Conservation (phyloP, 2,888 invertebrate species). For the Julus scanicus region DNA sequence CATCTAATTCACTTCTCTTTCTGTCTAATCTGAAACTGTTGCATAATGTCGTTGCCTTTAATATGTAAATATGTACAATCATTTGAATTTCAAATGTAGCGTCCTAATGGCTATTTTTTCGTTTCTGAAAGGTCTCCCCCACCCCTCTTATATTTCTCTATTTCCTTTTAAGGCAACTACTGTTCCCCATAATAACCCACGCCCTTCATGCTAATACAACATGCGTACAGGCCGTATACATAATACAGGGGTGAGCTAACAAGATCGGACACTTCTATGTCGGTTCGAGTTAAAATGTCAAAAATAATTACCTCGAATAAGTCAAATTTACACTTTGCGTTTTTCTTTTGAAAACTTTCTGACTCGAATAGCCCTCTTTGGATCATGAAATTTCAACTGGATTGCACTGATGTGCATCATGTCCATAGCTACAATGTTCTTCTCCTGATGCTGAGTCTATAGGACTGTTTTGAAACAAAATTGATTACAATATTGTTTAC, state of each 20-base stretch:
- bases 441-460: too few species aligned
- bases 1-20: slow-evolving; percentile 34
- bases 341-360: background rate
- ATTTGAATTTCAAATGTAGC: slow-evolving; percentile 54
- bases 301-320: slow-evolving; percentile 31
- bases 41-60: slow-evolving; percentile 47
- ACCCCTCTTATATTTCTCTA: slow-evolving; percentile 49
- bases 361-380: background rate
- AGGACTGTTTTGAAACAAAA: too few species aligned
- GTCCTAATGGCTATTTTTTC: slow-evolving; percentile 50
- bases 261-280: slow-evolving; percentile 21
- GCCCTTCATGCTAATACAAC: background rate
- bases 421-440: background rate
- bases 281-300: background rate
- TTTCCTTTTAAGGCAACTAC: slow-evolving; percentile 26
- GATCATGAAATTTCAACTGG: background rate
- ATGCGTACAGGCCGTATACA: background rate
- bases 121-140: slow-evolving; percentile 41
- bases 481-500: too few species aligned
- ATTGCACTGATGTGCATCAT: background rate
- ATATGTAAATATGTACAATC: slow-evolving; percentile 51
- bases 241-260: slow-evolving; percentile 48
- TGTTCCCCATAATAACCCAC: background rate
- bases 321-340: slow-evolving; percentile 15
- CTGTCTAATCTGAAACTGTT: slow-evolving; percentile 48